Evolutionary conservation across 2,113 vertebrate genomes (phyloP), one percentile per base, ranked within the genome.

Genomic region (Lepisosteus osseus): DNA sequence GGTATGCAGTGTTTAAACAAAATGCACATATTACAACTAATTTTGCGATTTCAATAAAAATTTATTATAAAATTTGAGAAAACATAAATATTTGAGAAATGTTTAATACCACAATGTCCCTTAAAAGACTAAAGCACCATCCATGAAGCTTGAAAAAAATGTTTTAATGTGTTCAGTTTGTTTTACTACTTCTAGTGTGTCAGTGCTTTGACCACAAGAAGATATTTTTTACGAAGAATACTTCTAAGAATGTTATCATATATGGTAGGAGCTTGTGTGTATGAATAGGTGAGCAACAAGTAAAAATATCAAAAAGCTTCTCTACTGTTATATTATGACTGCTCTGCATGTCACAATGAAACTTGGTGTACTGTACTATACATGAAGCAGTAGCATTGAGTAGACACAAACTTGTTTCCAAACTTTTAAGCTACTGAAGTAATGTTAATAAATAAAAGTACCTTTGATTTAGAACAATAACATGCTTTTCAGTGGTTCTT

Each of bases 11-110:
- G 29, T 29, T 29, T 29, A 5, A 59, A n/a, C 4, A 59, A 6
- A 14, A 13, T 13, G 14, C 3, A 59, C 57, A n/a, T 59, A 59
- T 13, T 59, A 59, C 5, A 59, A 59, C 6, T 13, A 13, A 59
- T 13, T 59, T 13, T 3, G 57, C 14, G 4, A 15, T 59, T 59
- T 59, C 61, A 65, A 77, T 76, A 80, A 76, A 85, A 79, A 70
- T 85, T 85, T 85, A 86, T 86, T 88, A 79, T 54, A 72, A 63
- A 84, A 83, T 73, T 79, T 77, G 82, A 74, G 82, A 77, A 79
- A 81, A 79, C 76, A 87, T 88, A 90, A 85, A 90, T 87, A 86
- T 75, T 81, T 62, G 61, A 72, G 64, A 72, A 72, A 56, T 42
- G 29, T 57, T 65, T 56, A 7, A 51, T 41, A 73, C 65, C 72